Evolutionary conservation across 2,113 vertebrate species (phyloP), one percentile per base, ranked within the genome.

Genomic region (Cisticola juncidis): DNA sequence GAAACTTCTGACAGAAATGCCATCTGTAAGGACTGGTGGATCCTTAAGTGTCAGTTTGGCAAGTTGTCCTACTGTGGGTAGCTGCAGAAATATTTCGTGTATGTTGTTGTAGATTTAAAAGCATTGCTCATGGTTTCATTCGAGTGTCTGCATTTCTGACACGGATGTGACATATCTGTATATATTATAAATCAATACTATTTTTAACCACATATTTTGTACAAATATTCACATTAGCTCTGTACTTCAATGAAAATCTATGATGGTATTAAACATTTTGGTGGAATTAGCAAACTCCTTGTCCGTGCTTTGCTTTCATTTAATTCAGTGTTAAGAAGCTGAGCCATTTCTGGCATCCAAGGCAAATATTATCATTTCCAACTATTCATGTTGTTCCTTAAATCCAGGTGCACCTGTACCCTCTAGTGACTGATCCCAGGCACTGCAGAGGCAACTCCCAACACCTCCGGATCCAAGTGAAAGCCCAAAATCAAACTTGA

Each of bases 151-250:
- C 96, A 86, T 95, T 97, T 95, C 97, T 96, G 97, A 97, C 97
- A 94, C 95, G 33, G 96, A 89, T 96, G 96, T 97, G 96, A 98
- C 97, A 97, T 97, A 98, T 97, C 97, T 98, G 97, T 98, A 98
- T 95, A 98, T 98, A 98, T 94, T 97, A 97, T 90, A 97, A 94
- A 98, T 97, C 97, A 97, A 97, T 97, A 97, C 97, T 98, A 98
- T 97, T 98, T 98, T 98, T 98, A 98, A 97, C 95, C 97, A 97
- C 97, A 83, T 96, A 97, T 98, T 98, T 98, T 98, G 98, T 98
- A 98, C 97, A 97, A 97, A 97, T 97, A 97, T 94, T 97, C 98
- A 97, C 97, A 95, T 98, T 98, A 97, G 97, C 96, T 95, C 97
- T 98, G 97, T 98, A 97, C 94, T 95, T 95, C 94, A 96, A 97